Evolutionary conservation across 1,140 invertebrate genomes (phyloP).

Genomic region (Arctopsyche grandis): DNA sequence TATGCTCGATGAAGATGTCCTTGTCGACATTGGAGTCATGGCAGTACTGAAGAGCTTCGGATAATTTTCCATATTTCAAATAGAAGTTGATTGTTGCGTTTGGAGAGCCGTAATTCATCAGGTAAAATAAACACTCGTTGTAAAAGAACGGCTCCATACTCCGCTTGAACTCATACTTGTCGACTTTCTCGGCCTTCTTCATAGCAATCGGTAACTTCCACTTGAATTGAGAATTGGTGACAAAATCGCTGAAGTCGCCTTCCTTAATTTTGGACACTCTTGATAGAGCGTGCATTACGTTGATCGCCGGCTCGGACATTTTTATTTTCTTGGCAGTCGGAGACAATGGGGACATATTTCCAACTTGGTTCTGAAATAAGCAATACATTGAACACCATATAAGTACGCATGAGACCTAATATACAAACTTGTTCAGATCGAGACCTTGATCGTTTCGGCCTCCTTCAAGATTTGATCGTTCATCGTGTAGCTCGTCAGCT

Average conservation of each 20-base stretch:
- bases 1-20: constrained; percentile 75
- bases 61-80: constrained; percentile 71
- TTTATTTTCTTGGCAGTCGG: constrained; percentile 64
- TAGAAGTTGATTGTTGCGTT: constrained; percentile 76
- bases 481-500: constrained; percentile 66
- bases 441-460: constrained; percentile 63
- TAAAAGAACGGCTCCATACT: constrained; percentile 70
- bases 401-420: constrained; percentile 55
- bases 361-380: constrained; percentile 60
- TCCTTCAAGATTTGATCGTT: constrained; percentile 62
- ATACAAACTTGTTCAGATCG: too few species aligned
- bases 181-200: constrained; percentile 57
- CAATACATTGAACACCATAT: neutral
- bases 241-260: constrained; percentile 66
- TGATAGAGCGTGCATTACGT: constrained; percentile 68
- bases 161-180: constrained; percentile 48
- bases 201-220: constrained; percentile 57
- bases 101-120: constrained; percentile 76
- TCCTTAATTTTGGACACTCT: constrained; percentile 67
- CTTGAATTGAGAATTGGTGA: constrained; percentile 59
- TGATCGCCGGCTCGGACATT: constrained; percentile 67
- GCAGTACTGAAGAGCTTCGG: constrained; percentile 71
- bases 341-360: constrained; percentile 60
- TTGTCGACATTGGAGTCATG: constrained; percentile 71
- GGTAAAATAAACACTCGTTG: constrained; percentile 78